These are phyloP conservation scores for Belgica antarctica DNA, from an alignment of 2,888 invertebrate genomes.

Conservation along the genomic window DNA sequence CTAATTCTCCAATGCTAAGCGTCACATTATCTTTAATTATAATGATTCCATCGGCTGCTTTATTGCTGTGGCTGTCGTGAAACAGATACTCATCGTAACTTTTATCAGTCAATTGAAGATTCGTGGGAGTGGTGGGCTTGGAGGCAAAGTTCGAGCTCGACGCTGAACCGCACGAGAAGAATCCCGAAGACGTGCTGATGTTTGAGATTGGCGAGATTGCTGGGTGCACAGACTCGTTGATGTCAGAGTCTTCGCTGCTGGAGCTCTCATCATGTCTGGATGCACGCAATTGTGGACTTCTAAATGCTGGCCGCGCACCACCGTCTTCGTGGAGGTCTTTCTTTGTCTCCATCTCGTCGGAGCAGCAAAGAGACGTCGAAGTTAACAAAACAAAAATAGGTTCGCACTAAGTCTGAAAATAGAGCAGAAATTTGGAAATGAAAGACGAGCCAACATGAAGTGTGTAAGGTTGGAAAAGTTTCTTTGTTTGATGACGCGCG, in stretches of 20 bases:
- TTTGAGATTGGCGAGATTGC: constrained; percentile 34
- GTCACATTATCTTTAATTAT: not conserved
- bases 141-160: constrained; percentile 25
- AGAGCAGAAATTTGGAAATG: too few species aligned
- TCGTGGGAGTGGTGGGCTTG: constrained; percentile 36
- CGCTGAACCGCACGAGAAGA: constrained; percentile 26
- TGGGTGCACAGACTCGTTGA: not conserved
- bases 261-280: not conserved
- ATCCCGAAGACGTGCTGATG: constrained; percentile 17
- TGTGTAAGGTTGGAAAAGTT: constrained; percentile 4
- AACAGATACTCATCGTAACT: constrained; percentile 13
- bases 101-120: constrained; percentile 30
- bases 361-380: constrained; percentile 22
- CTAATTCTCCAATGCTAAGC: constrained; percentile 29
- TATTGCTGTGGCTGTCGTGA: not conserved
- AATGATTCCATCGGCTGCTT: not conserved
- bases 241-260: not conserved
- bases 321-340: not conserved
- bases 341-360: not conserved
- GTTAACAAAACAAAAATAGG: too few species aligned
- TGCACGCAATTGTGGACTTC: not conserved
- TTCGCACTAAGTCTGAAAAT: constrained; percentile 25
- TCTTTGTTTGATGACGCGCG: constrained; percentile 30
- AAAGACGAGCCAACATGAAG: too few species aligned
- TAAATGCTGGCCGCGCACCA: not conserved